phyloP scores from a whole-genome alignment of 2,797 vertebrate genomes.

The Crenuchus spilurus region DNA sequence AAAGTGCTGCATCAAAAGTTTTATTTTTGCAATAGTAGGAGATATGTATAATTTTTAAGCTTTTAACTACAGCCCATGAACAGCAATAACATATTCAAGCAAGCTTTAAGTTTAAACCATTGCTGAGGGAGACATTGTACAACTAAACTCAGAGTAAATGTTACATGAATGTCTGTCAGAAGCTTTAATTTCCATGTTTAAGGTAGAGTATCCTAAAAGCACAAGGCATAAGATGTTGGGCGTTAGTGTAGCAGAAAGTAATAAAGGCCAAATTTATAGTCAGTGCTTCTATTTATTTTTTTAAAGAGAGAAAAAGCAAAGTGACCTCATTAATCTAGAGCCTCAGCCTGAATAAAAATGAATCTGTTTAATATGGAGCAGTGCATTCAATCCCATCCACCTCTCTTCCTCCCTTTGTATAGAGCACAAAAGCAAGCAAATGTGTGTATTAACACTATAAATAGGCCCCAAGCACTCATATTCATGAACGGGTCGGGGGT shows the following conservation, averaged over 20 bases:
- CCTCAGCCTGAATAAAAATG: conserved; percentile 8
- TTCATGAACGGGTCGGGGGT: conserved; percentile 31
- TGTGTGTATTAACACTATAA: conserved; percentile 46
- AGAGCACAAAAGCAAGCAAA: conserved; percentile 28
- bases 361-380: conserved; percentile 32
- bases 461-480: conserved; percentile 21
- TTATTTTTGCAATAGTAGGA: too few relatives aligned
- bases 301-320: not conserved
- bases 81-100: too few relatives aligned
- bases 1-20: too few relatives aligned
- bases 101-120: too few relatives aligned
- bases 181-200: too few relatives aligned
- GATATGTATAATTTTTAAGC: too few relatives aligned
- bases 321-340: conserved; percentile 7
- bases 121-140: too few relatives aligned
- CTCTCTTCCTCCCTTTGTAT: conserved; percentile 41
- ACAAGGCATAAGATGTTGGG: too few relatives aligned
- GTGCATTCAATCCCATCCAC: conserved; percentile 2
- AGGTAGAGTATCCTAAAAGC: too few relatives aligned
- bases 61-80: too few relatives aligned
- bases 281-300: not conserved
- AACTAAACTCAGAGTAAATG: too few relatives aligned
- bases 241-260: not conserved
- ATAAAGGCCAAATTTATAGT: not conserved
- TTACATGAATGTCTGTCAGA: too few relatives aligned